Evolutionary conservation across 2,888 invertebrate species (phyloP), one percentile per base, ranked within the genome.

Genomic region (Cephalotes varians): DNA sequence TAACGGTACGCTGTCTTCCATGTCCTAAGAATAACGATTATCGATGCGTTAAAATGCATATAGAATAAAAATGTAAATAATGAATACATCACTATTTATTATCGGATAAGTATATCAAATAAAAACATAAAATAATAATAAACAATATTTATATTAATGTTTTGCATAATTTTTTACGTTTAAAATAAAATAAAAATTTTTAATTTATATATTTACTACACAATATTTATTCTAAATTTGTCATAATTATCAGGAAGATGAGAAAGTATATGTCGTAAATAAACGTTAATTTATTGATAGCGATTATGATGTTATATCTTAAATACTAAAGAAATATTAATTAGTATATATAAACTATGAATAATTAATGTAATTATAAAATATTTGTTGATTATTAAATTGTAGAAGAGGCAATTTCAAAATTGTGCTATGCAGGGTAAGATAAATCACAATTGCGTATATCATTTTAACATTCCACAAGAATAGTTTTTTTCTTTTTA

Each of bases 21-120:
- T 49, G 15, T 77, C 2, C 65, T 58, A 56, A 64, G 15, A 81
- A 62, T 72, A 51, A 65, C 65, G 62, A 40, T 77, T 64, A 69
- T 49, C 31, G 31, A 62, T 65, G 65, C 21, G 2, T 6, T 76
- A 15, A 31, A 44, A 44, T 37, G 10, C 28, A 37, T 40, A 4
- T 47, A 10, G 6, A 1, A 37, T 34, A 47, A 25, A 73, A 28
- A 18, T 64, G 1, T 74, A 37, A 62, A 74, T 74, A 37, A 49
- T 49, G 5, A 25, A 62, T 49, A 47, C 9, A 44, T 71, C 4
- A 34, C 7, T 37, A 31, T 34, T 21, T 51, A 69, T 37, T 25
- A 25, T n/a, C n/a, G n/a, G n/a, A n/a, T 5, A 60, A 47, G 4
- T 58, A 10, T 2, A 12, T 28, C 40, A 37, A 56, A 40, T 44